Evolutionary conservation across 2,888 invertebrate genomes (phyloP), one percentile per base, ranked within the genome.

Genomic region (Marasmarcha lunaedactyla): DNA sequence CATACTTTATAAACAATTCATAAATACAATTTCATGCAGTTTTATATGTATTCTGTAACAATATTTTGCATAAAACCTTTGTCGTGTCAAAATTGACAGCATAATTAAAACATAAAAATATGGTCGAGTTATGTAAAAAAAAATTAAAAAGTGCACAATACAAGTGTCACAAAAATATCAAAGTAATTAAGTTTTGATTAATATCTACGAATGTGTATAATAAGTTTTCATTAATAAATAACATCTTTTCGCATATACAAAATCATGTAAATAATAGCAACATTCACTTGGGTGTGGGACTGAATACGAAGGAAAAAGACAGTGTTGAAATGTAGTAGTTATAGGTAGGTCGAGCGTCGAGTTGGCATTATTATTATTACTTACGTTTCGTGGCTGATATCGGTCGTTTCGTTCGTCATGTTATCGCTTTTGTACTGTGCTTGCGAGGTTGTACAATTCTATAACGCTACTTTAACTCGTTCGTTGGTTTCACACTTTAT

Each of bases 261-360:
- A 10, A 11, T n/a, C 10, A 7, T 30, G 10, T 30, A 7, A 34
- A 4, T 13, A 5, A 14, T 34, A 59, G 78, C 77, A 79, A 81
- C 78, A 77, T 72, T 68, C 37, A 10, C 36, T 44, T 67, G 76
- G 78, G 77, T 78, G 77, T 73, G 73, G 64, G 70, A 65, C 64
- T 57, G 55, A 34, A 34, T 14, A 14, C 12, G 34, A 4, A 60
- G 55, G 54, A 55, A 61, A 63, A 67, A 70, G 68, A 65, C 81
- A 81, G 79, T 81, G 61, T 63, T 58, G 59, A 65, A 67, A 66
- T 60, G 62, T 63, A 56, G 63, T 78, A 79, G 71, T 60, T 79
- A 79, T 81, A 81, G 78, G 69, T 79, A 79, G 77, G 79, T 81
- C 64, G 69, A 52, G 53, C 64, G 77, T 76, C 70, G 79, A 71